A percentile compares a stretch with the other conserved stretches of the same genome.
These are phyloP conservation scores for Synodontis membranacea DNA, from an alignment of 2,113 vertebrate species.

Conservation along the genomic window DNA sequence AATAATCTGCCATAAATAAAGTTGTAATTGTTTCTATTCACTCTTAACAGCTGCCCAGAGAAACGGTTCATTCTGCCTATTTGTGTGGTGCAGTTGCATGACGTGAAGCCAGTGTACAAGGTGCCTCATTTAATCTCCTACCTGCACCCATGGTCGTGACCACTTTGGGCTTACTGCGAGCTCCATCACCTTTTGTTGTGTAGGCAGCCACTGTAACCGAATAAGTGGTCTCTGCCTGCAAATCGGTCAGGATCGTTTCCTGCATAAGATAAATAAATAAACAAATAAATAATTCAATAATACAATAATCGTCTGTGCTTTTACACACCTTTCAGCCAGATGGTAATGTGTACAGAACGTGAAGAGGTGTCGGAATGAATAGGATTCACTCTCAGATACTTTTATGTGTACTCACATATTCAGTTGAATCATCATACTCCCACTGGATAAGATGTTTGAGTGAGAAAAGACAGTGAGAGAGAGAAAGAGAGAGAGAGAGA, in stretches of 20 bases:
- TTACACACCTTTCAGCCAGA: background rate
- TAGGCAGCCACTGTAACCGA: conserved; percentile 96
- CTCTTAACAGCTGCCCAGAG: conserved; percentile 43
- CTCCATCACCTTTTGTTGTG: conserved; percentile 97
- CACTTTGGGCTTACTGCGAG: conserved; percentile 94
- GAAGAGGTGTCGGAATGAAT: conserved; percentile 8
- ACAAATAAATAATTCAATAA: background rate
- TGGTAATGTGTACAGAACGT: conserved; percentile 4
- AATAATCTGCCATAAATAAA: conserved; percentile 51
- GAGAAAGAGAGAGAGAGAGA: conserved; percentile 16
- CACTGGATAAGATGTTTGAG: conserved; percentile 78
- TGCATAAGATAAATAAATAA: conserved; percentile 59
- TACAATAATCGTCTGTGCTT: conserved; percentile 11
- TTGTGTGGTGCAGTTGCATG: conserved; percentile 35
- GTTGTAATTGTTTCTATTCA: conserved; percentile 56
- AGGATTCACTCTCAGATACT: background rate
- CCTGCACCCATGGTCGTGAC: conserved; percentile 96
- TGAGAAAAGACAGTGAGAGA: background rate
- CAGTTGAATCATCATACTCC: conserved; percentile 98
- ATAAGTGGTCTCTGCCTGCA: conserved; percentile 94
- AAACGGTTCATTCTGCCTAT: conserved; percentile 20
- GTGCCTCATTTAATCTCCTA: conserved; percentile 60
- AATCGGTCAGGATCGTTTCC: conserved; percentile 94
- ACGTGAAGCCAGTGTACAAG: background rate
- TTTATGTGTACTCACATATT: conserved; percentile 88